Base-by-base conservation (phyloP, 2,113 vertebrate species). In the Triplophysa siluroides region DNA sequence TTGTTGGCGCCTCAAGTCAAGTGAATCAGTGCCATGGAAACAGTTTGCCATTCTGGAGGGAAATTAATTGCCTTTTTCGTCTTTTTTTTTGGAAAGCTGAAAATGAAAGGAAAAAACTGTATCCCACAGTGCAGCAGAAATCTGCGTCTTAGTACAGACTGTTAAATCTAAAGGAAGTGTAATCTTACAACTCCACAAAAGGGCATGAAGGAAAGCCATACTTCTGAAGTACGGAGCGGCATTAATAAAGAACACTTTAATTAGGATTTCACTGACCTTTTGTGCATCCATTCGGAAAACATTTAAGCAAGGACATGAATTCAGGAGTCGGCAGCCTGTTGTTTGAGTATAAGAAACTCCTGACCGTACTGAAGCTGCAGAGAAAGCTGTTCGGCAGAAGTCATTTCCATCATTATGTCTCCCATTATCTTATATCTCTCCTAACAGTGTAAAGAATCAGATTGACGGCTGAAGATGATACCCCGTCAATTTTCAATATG, bases 381-480 rank as follows among this genome's bases (percentile, higher is more conserved):
- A 64, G 63, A 64, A 29, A 4, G 10, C 23, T 58, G 24, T 75
- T 62, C 8, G 2, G 8, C n/a, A 13, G 58, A 54, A 60, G 16
- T 38, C 19, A 56, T 75, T 75, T 41, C 45, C 33, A 80, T 66
- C 21, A 24, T 56, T 54, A 74, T 43, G 33, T 68, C 23, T 14
- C 41, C 52, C 38, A 60, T 68, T 67, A 21, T 66, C 26, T 41
- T 29, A 47, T 24, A 45, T 50, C 9, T 11, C 18, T 76, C 43
- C 58, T 69, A 50, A 75, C 24, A 56, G 19, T 66, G 13, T 33
- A 69, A 21, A 68, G 54, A 26, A 68, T 52, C 62, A 66, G 72
- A 80, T 13, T 76, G 79, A 76, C 71, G 62, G 72, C 6, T 1
- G 38, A 67, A 66, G 72, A 79, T 71, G 41, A 66, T 75, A 64